Base-by-base conservation (phyloP, 53 echinoderm and acorn worm genomes). In the Stichopus horrens region DNA sequence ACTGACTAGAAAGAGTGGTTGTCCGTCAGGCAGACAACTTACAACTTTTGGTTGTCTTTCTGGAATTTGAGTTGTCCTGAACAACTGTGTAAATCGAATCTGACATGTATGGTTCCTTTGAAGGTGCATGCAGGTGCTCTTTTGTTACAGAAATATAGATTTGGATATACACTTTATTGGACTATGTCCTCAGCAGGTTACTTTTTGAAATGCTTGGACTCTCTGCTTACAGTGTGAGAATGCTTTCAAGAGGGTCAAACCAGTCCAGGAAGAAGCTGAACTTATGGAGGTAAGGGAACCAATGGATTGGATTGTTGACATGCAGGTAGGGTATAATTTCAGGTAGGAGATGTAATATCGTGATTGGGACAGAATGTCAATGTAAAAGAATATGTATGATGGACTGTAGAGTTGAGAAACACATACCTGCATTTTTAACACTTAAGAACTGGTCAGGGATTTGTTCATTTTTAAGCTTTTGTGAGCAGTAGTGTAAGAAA, bases 201-300 rank as follows among this genome's bases (percentile, higher is more conserved):
- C 8, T 21, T 55, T 6, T 83, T 83, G 0, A 19, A 37, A 37
- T 37, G 22, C 6, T 83, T 56, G 37, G 37, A 37, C 37, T 37
- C 37, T 37, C 37, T 37, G 37, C 37, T 37, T 37, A 37, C 90
- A 97, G 95, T 97, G 97, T 92, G 97, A 97, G 67, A 89, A 90
- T 87, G 93, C 95, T 57, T 97, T 95, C 74, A 95, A 97, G 90
- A 90, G 91, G 67, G 92, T 95, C 8, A 95, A 95, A 66, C 95
- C 97, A 86, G 84, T 90, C 19, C 86, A 89, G 22, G 93, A 95
- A 68, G 93, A 93, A 52, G 90, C 89, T 51, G 84, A 87, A 57
- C 88, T 93, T 6, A 91, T 89, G 74, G 91, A 93, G 93, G 95
- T 91, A 79, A 91, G 88, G 14, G 11, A n/a, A 13, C 6, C 52